phyloP scores from a whole-genome alignment of 2,113 vertebrate genomes.

The Dunckerocampus dactyliophorus region DNA sequence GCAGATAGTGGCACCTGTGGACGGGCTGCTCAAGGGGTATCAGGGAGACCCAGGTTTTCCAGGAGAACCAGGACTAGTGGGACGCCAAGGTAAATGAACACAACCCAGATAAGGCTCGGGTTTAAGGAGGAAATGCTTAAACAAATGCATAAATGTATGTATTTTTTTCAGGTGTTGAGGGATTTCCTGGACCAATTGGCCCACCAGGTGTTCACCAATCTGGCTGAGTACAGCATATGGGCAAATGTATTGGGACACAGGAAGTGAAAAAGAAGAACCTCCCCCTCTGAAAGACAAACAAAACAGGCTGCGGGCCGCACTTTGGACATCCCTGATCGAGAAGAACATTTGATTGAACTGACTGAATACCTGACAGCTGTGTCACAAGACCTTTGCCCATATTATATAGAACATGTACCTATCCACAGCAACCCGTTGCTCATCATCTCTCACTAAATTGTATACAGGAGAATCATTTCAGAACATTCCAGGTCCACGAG shows the following conservation, averaged over 20 bases:
- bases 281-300: background rate
- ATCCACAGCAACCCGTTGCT: background rate
- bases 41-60: conserved; percentile 46
- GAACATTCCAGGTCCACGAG: conserved; percentile 59
- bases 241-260: background rate
- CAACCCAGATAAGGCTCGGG: background rate
- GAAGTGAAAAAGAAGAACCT: background rate
- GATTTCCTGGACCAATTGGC: conserved; percentile 45
- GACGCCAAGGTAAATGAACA: conserved; percentile 36
- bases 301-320: too few species aligned
- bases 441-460: background rate
- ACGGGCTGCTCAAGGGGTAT: conserved; percentile 40
- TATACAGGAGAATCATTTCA: conserved; percentile 22
- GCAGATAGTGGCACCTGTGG: conserved; percentile 17
- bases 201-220: conserved; percentile 39
- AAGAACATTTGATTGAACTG: too few species aligned
- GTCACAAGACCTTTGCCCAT: conserved; percentile 1
- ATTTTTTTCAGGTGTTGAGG: conserved; percentile 36
- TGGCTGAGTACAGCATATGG: background rate
- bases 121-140: background rate
- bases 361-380: background rate
- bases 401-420: background rate
- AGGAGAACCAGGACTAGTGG: conserved; percentile 40
- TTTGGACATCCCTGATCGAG: too few species aligned
- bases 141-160: background rate